Evolutionary conservation across 2,888 invertebrate species (phyloP).

Genomic region (Melikaiella ostensackeni): DNA sequence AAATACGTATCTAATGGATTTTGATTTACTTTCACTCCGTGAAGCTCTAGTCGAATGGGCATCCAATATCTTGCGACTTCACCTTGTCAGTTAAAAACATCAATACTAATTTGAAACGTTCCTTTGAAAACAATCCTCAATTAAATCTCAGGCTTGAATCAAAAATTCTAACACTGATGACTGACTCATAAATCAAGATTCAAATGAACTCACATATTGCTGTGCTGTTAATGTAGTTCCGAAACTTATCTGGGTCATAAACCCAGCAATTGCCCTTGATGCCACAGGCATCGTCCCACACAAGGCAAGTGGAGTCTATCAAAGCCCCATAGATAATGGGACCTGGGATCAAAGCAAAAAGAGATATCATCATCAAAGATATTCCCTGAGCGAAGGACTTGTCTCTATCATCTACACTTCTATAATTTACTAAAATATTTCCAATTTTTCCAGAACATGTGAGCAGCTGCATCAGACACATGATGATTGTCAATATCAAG

Average conservation of each 20-base stretch:
- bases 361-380: slow-evolving; percentile 80
- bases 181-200: slow-evolving; percentile 8
- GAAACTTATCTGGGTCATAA: slow-evolving; percentile 81
- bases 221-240: slow-evolving; percentile 80
- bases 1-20: no score
- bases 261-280: slow-evolving; percentile 83
- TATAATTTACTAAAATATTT: slow-evolving; percentile 83
- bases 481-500: slow-evolving; percentile 77
- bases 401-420: slow-evolving; percentile 81
- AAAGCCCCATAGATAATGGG: slow-evolving; percentile 84
- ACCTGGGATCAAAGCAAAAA: slow-evolving; percentile 84
- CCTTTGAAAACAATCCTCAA: no score
- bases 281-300: slow-evolving; percentile 84
- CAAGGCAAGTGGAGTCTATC: slow-evolving; percentile 83
- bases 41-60: no score
- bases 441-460: slow-evolving; percentile 84
- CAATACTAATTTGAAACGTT: no score
- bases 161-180: background rate
- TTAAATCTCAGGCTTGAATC: background rate
- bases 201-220: slow-evolving; percentile 78
- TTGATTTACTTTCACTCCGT: no score
- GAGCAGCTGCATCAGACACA: slow-evolving; percentile 80
- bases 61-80: no score
- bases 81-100: no score
- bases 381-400: slow-evolving; percentile 84